Evolutionary conservation across 1,140 invertebrate species (phyloP).

Genomic region (Saccostrea cuccullata): DNA sequence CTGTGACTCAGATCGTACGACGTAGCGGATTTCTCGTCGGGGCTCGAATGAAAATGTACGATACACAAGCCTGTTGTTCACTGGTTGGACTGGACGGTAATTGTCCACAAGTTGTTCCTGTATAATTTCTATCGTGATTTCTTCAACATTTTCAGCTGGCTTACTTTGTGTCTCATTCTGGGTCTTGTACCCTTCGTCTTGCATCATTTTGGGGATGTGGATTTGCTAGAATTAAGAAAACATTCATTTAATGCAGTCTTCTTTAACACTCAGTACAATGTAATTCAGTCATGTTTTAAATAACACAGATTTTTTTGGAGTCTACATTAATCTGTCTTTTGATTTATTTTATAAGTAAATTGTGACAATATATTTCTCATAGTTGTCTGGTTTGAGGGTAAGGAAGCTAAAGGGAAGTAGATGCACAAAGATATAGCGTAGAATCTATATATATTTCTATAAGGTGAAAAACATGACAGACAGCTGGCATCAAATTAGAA

Average conservation of each 20-base stretch:
- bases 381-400: too few species aligned
- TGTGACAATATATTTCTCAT: too few species aligned
- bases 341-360: too few species aligned
- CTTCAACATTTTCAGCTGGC: conserved; percentile 14
- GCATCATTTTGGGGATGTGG: conserved; percentile 37
- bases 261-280: neutral
- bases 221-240: neutral
- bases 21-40: conserved; percentile 8
- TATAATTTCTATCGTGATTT: conserved; percentile 49
- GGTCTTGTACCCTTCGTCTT: neutral
- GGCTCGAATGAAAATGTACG: conserved; percentile 64
- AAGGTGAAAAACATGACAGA: too few species aligned
- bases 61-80: conserved; percentile 67
- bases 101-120: conserved; percentile 70
- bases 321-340: too few species aligned
- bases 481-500: too few species aligned
- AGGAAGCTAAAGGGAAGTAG: too few species aligned
- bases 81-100: conserved; percentile 71
- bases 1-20: conserved; percentile 1
- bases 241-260: neutral
- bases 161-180: conserved; percentile 4
- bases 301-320: too few species aligned
- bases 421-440: too few species aligned
- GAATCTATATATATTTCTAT: too few species aligned
- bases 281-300: neutral